Base-by-base conservation (phyloP, 2,113 vertebrate species). In the Strix uralensis region DNA sequence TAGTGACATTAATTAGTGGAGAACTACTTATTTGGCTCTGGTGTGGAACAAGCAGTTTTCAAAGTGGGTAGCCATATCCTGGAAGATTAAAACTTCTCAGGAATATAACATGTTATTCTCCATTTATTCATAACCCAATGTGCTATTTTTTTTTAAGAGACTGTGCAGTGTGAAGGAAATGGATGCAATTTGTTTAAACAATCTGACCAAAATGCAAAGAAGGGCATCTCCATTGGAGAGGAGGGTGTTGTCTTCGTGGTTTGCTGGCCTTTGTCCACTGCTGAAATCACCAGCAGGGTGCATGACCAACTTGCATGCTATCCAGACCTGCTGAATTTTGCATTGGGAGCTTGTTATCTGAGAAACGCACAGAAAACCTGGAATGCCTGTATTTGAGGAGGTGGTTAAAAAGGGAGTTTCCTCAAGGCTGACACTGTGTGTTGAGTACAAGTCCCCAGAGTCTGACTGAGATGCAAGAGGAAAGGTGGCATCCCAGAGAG, bases 261-360 rank as follows among this genome's bases (percentile, higher is more conserved):
- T 72, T 63, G 14, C 44, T 77, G 67, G 13, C n/a, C 44, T 81
- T 81, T 2, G 1, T 30, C 63, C 69, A 36, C 62, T 85, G 47
- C 54, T 82, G 47, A 66, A 42, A 29, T 17, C n/a, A 38, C n/a
- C 38, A 7, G 29, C 32, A 59, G 62, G 22, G 3, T 30, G 15
- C 3, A 4, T 0, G 5, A 54, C 55, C 47, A 52, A 67, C 6
- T 15, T 13, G 0, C 19, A 4, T 15, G 9, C n/a, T 30, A 12
- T 14, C 15, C 38, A 74, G 30, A 40, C 3, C 1, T 32, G 42
- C 34, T 75, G 44, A 63, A 58, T 51, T 91, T 85, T 93, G 49
- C 40, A 61, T 10, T 59, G 34, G 29, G 32, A 82, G 5, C 16
- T 81, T 2, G 1, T 84, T 91, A 19, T 34, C 44, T 55, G 44